Percentiles rank a stretch among this genome's conserved stretches.
phyloP scores from a whole-genome alignment of 1,140 invertebrate genomes.

The Antheraea mylitta region DNA sequence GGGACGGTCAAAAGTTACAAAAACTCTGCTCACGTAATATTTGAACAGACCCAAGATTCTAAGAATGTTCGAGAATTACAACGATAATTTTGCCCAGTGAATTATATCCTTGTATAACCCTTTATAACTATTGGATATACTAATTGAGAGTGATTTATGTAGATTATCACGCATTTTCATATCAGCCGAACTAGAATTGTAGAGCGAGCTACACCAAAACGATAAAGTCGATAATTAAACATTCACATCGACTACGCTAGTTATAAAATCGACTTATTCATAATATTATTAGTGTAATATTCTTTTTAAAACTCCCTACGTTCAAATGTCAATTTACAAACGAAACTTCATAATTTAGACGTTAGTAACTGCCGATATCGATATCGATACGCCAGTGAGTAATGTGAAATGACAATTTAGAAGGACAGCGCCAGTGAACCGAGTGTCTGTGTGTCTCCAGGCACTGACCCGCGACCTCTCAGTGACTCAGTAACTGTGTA shows the following conservation, averaged over 20 bases:
- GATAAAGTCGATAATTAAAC: neutral
- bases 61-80: neutral
- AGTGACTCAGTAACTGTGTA: too few relatives aligned
- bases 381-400: neutral
- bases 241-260: neutral
- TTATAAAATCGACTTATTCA: neutral
- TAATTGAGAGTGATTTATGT: too few relatives aligned
- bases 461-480: too few relatives aligned
- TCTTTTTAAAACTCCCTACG: neutral
- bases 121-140: neutral
- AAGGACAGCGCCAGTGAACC: neutral
- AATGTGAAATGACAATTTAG: neutral
- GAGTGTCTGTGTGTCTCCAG: too few relatives aligned
- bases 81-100: neutral
- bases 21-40: too few relatives aligned
- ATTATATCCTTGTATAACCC: neutral
- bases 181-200: neutral
- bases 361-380: neutral
- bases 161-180: neutral
- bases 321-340: conserved; percentile 5
- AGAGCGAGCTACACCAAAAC: neutral
- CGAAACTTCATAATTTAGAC: neutral
- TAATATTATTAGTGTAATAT: neutral
- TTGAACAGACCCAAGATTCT: neutral
- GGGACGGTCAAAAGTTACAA: too few relatives aligned